Base-by-base conservation (phyloP, 2,797 vertebrate species). In the Apogon talboti region DNA sequence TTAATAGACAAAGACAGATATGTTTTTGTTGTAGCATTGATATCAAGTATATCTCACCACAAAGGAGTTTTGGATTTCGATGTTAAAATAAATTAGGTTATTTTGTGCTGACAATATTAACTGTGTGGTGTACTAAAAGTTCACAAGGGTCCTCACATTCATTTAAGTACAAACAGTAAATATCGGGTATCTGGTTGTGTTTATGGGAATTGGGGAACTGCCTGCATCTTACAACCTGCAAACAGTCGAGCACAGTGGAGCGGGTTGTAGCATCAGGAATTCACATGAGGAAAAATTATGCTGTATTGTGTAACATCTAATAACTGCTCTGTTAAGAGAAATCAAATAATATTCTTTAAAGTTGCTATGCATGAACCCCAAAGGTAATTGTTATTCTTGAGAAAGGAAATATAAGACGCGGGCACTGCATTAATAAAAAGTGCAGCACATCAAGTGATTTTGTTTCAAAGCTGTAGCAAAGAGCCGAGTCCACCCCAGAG, bases 391-490 rank as follows among this genome's bases (percentile, higher is more conserved):
- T 70, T 79, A 83, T 83, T 81, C 71, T 76, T 70, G 47, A 74
- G 71, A 76, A 83, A 75, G 64, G 64, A 81, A 83, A 79, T 64
- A 65, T 54, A 75, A 70, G 66, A 66, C 43, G 41, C 4, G 0
- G 40, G 55, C 56, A 51, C 19, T 15, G 73, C 63, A 45, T 71
- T 76, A 74, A 73, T 49, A 66, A 51, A 15, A 88, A 50, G 50
- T 30, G 65, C 57, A 30, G 74, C 74, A 71, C 65, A 73, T 85
- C 60, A 67, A 87, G 70, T 65, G 46, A 58, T 83, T 80, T 78
- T 67, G 81, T 87, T 87, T 87, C 71, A 85, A 84, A 82, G 84
- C 56, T 16, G 37, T 49, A 71, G 69, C 77, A 82, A 65, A 81
- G 74, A 86, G 67, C 73, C 2, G 44, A 71, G 66, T 82, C 79